A percentile compares a stretch with the other conserved stretches of the same genome.
Conservation (phyloP, 2,888 invertebrate genomes). For the Sepiola atlantica region DNA sequence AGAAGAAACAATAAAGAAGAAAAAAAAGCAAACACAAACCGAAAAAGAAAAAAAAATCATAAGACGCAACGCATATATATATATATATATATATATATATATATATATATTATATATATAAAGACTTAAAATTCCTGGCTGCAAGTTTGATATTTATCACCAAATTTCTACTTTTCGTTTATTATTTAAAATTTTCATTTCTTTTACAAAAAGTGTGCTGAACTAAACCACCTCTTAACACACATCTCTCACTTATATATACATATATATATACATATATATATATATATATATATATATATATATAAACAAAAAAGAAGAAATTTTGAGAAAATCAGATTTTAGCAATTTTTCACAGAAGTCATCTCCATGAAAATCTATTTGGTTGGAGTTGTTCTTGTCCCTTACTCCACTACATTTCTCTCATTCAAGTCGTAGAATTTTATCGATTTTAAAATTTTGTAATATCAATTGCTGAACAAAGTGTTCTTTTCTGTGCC, state of each 20-base stretch:
- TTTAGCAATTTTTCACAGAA: not conserved
- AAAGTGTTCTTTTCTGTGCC: conserved; percentile 32
- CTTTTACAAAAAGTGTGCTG: not conserved
- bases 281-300: no score
- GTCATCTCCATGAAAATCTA: not conserved
- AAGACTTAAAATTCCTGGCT: not conserved
- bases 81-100: no score
- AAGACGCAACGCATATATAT: not conserved
- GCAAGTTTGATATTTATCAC: conserved; percentile 4
- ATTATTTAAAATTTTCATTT: not conserved
- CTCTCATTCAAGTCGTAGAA: not conserved
- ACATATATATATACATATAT: not conserved
- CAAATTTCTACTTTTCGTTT: not conserved
- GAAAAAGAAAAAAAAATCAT: not conserved
- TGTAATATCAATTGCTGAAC: not conserved
- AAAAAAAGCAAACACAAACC: not conserved
- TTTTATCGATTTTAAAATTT: not conserved
- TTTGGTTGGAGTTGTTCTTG: not conserved
- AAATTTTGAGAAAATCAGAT: not conserved
- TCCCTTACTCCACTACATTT: conserved; percentile 32
- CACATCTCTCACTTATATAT: not conserved
- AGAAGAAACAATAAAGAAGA: not conserved
- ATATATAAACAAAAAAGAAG: no score
- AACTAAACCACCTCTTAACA: not conserved
- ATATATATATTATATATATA: no score